Evolutionary conservation across 2,113 vertebrate genomes (phyloP).

Genomic region (Sander lucioperca): DNA sequence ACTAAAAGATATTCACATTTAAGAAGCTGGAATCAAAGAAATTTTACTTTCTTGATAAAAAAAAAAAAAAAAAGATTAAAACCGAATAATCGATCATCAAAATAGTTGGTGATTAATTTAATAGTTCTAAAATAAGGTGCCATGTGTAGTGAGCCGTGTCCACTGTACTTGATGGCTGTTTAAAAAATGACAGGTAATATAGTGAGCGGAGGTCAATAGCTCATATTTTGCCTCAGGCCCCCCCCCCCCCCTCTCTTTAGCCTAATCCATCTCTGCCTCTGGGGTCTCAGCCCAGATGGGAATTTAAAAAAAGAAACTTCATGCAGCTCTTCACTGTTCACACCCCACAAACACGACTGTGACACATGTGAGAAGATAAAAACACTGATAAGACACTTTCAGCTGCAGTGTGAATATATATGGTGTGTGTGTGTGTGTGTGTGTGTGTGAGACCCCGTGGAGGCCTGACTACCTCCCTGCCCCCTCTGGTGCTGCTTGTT

Average conservation of each 20-base stretch:
- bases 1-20: too few relatives aligned
- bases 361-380: background rate
- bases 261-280: background rate
- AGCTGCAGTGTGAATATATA: background rate
- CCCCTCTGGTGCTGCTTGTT: slow-evolving; percentile 55
- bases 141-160: background rate
- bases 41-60: too few relatives aligned
- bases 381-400: slow-evolving; percentile 4
- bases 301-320: background rate
- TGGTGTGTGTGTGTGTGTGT: background rate
- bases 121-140: too few relatives aligned
- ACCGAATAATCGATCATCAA: too few relatives aligned
- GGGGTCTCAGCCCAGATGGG: slow-evolving; percentile 10
- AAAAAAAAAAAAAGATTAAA: too few relatives aligned
- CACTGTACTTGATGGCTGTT: background rate
- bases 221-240: slow-evolving; percentile 14
- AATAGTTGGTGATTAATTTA: too few relatives aligned
- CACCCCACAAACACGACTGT: background rate
- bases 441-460: slow-evolving; percentile 14
- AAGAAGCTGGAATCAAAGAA: too few relatives aligned
- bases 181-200: slow-evolving; percentile 9
- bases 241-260: background rate
- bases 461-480: slow-evolving; percentile 43
- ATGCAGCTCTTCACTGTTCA: slow-evolving; percentile 5
- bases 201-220: background rate